Base-by-base conservation (phyloP, 2,797 vertebrate species). In the Coendou prehensilis region DNA sequence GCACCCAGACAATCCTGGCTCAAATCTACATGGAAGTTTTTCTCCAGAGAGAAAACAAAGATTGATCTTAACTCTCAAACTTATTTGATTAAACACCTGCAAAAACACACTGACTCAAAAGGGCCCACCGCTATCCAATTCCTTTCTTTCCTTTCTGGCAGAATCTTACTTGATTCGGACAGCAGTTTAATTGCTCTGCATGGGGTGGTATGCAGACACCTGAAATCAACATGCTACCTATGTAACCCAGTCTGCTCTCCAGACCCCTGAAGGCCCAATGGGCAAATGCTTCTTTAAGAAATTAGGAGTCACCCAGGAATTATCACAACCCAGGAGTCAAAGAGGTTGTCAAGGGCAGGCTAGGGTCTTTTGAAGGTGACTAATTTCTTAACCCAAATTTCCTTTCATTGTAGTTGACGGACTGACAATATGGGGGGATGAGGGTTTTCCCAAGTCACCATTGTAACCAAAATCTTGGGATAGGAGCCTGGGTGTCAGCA, bases 221-320 rank as follows among this genome's bases (percentile, higher is more conserved):
- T 92, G 52, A 88, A 95, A 78, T 69, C 84, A 71, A 47, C 56
- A 87, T 6, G 9, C 37, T 91, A 22, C 81, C 22, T 69, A 52
- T 41, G 80, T 67, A 79, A 20, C 33, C 22, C 59, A 84, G 1
- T 52, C 45, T 78, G 18, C 22, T 28, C 23, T 75, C 9, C 18
- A 76, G n/a, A 63, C 2, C 33, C n/a, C 23, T 71, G 54, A 93
- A 76, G 18, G 18, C 41, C 93, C 75, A 73, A 47, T 45, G 45
- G 89, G 15, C 63, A 92, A 81, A 94, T 94, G 20, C 67, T 93
- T 92, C 61, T 47, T 90, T 85, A 93, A 96, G 88, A 96, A 97
- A 95, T 15, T 56, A 52, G 26, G 22, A 86, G 6, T 15, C 80
- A 28, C 2, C 22, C 20, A 54, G 33, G n/a, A 93, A 67, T 69